Evolutionary conservation across 2,888 invertebrate species (phyloP).

Genomic region (Ryuthela nishihirai): DNA sequence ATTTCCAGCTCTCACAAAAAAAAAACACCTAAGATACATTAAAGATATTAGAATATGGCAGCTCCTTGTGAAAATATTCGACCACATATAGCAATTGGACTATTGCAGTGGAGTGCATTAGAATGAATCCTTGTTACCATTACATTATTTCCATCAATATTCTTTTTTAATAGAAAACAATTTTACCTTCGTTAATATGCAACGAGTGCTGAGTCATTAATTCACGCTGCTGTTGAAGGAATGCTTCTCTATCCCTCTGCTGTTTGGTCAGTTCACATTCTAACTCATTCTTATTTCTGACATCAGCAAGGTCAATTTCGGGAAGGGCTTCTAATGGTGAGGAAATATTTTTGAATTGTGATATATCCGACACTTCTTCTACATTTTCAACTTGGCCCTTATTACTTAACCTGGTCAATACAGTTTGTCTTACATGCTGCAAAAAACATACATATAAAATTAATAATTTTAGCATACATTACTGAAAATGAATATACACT

Average conservation of each 20-base stretch:
- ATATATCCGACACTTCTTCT: conserved; percentile 51
- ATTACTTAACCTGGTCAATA: conserved; percentile 69
- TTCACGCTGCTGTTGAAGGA: conserved; percentile 64
- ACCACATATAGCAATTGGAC: too few relatives aligned
- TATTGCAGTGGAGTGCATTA: too few relatives aligned
- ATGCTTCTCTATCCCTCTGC: conserved; percentile 55
- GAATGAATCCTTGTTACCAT: too few relatives aligned
- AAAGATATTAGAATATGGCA: too few relatives aligned
- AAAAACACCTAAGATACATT: too few relatives aligned
- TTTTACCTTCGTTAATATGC: conserved; percentile 36
- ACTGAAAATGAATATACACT: too few relatives aligned
- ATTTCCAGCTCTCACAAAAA: too few relatives aligned
- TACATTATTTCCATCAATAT: background rate
- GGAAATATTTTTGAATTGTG: background rate
- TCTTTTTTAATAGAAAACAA: background rate
- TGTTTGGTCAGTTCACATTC: conserved; percentile 55
- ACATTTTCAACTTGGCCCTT: conserved; percentile 56
- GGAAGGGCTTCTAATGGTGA: background rate
- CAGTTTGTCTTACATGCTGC: conserved; percentile 83
- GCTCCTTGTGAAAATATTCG: too few relatives aligned
- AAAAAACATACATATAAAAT: too few relatives aligned
- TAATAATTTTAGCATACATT: too few relatives aligned
- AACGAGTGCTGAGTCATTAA: conserved; percentile 53
- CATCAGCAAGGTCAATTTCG: background rate
- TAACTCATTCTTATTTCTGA: conserved; percentile 44